A percentile compares a stretch with the other conserved stretches of the same genome.
Conservation (phyloP, 1,140 invertebrate species). For the Drosophila setifemur region DNA sequence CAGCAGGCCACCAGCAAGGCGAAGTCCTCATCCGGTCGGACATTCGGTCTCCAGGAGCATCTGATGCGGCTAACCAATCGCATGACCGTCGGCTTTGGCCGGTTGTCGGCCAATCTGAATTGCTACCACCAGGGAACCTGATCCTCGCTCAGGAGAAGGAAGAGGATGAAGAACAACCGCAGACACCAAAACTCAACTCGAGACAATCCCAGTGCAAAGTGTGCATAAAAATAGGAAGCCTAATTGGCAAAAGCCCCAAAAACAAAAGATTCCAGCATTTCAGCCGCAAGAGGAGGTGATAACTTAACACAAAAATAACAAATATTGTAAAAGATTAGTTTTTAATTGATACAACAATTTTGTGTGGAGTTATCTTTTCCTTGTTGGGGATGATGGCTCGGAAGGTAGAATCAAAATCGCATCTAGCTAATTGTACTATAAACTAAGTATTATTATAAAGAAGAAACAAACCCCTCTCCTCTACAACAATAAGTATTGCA, state of each 20-base stretch:
- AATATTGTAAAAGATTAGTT: too few relatives aligned
- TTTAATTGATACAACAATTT: neutral
- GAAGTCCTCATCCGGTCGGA: neutral
- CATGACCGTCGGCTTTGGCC: conserved; percentile 48
- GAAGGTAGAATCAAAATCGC: conserved; percentile 20
- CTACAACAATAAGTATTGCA: conserved; percentile 39
- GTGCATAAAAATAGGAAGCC: conserved; percentile 21
- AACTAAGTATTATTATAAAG: conserved; percentile 41
- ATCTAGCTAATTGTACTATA: conserved; percentile 39
- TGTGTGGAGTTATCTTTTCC: neutral
- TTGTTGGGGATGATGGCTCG: neutral
- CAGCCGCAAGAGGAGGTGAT: neutral
- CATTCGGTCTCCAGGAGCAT: conserved; percentile 30
- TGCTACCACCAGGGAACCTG: conserved; percentile 52
- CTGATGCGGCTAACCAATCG: conserved; percentile 64
- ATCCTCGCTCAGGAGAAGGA: conserved; percentile 5
- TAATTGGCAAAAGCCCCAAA: conserved; percentile 35
- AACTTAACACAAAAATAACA: too few relatives aligned
- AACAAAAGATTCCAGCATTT: conserved; percentile 1
- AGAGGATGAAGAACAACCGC: conserved; percentile 1
- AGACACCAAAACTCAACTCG: conserved; percentile 44
- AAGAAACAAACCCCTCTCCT: conserved; percentile 25
- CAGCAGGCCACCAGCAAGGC: conserved; percentile 30
- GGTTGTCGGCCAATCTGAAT: conserved; percentile 69
- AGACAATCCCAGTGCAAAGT: conserved; percentile 77